These are phyloP conservation scores for Phasia obesa DNA, from an alignment of 2,888 invertebrate genomes.

Conservation along the genomic window DNA sequence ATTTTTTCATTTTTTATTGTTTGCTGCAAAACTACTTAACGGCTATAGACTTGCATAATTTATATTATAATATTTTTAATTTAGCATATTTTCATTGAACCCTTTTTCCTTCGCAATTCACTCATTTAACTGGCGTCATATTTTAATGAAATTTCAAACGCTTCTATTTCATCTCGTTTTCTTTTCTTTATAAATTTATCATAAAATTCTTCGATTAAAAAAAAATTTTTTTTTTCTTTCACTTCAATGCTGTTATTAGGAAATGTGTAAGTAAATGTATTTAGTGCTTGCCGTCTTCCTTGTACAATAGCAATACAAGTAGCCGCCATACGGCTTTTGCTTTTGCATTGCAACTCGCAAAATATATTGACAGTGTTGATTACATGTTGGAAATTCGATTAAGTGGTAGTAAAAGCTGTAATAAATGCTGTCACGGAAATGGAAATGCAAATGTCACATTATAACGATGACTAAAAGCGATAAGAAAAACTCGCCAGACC, in stretches of 20 bases:
- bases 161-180: constrained; percentile 37
- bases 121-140: constrained; percentile 52
- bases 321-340: constrained; percentile 68
- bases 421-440: constrained; percentile 69
- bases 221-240: constrained; percentile 21
- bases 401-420: constrained; percentile 70
- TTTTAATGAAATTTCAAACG: constrained; percentile 59
- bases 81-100: constrained; percentile 12
- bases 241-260: constrained; percentile 26
- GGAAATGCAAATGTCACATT: constrained; percentile 68
- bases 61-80: constrained; percentile 24
- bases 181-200: constrained; percentile 18
- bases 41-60: constrained; percentile 58
- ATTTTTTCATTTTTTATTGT: neutral
- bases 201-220: constrained; percentile 32
- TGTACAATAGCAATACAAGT: constrained; percentile 16
- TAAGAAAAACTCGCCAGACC: neutral
- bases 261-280: constrained; percentile 14
- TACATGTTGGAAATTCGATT: constrained; percentile 79
- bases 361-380: constrained; percentile 75
- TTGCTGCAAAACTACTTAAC: constrained; percentile 43
- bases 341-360: constrained; percentile 73
- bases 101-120: neutral
- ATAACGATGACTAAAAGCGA: constrained; percentile 48
- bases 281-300: constrained; percentile 13